A percentile compares a stretch with the other conserved stretches of the same genome.
Evolutionary conservation across 2,888 invertebrate species (phyloP).

Genomic region (Coleophora flavipennella): DNA sequence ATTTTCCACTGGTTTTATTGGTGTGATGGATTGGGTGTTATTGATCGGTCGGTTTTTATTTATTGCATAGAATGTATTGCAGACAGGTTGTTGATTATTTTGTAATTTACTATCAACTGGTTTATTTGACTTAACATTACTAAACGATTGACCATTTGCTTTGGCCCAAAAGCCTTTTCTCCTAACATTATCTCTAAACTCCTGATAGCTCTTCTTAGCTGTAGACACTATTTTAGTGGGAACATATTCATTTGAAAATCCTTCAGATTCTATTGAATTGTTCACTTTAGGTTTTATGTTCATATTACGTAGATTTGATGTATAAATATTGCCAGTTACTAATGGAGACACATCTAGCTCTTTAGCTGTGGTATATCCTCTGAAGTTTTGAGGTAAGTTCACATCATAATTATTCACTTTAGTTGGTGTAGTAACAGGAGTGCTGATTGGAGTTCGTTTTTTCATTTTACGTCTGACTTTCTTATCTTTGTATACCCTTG

Average conservation of each 20-base stretch:
- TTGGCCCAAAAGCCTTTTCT: constrained; percentile 63
- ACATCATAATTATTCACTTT: constrained; percentile 22
- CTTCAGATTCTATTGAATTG: constrained; percentile 35
- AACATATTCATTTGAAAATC: constrained; percentile 58
- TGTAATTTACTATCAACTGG: constrained; percentile 2
- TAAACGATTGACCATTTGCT: constrained; percentile 45
- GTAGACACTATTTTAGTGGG: constrained; percentile 56
- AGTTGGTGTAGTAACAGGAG: constrained; percentile 9
- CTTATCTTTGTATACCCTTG: constrained; percentile 46
- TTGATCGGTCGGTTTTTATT: no score
- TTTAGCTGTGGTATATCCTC: constrained; percentile 51
- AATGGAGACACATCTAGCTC: constrained; percentile 43
- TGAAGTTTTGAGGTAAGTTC: constrained; percentile 26
- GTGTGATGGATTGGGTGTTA: neutral
- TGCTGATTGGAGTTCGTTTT: constrained; percentile 20
- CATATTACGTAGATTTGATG: constrained; percentile 51
- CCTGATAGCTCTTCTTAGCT: constrained; percentile 60
- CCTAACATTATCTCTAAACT: constrained; percentile 59
- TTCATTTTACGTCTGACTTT: constrained; percentile 41
- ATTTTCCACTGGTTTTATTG: neutral
- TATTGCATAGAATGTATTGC: no score
- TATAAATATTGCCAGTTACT: constrained; percentile 56
- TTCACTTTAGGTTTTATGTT: constrained; percentile 30
- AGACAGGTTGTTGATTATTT: neutral
- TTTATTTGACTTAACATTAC: constrained; percentile 15